Evolutionary conservation across 2,797 vertebrate genomes (phyloP).

Genomic region (Margarornis squamiger): DNA sequence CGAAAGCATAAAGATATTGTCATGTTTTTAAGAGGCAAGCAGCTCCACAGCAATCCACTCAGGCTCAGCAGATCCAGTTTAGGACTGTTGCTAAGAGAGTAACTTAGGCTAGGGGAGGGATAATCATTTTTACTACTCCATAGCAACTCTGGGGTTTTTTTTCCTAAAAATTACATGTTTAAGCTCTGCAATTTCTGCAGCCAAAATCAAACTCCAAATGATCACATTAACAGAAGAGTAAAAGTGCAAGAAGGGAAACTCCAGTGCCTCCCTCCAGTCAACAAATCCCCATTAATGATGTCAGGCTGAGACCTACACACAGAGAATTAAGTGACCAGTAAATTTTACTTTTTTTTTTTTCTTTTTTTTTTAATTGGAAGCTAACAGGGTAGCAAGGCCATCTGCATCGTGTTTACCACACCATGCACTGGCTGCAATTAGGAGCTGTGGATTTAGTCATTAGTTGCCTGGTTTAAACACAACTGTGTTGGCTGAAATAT

Average conservation of each 20-base stretch:
- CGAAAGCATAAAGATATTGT: background rate
- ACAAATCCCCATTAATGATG: background rate
- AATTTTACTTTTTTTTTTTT: background rate
- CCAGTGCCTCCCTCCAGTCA: background rate
- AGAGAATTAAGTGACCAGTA: background rate
- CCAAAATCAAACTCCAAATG: background rate
- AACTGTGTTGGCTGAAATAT: background rate
- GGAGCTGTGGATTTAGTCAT: conserved; percentile 43
- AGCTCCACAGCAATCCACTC: background rate
- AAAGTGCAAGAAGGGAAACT: background rate
- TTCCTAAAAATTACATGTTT: background rate
- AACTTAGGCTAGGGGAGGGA: conserved; percentile 7
- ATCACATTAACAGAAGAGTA: background rate
- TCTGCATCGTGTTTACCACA: conserved; percentile 48
- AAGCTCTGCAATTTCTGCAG: background rate
- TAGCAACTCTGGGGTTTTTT: conserved; percentile 14
- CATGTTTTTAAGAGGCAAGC: background rate
- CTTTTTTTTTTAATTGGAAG: background rate
- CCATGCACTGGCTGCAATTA: conserved; percentile 34
- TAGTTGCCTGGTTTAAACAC: background rate
- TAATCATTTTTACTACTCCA: conserved; percentile 11
- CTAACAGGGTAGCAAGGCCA: conserved; percentile 8
- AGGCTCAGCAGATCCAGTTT: background rate
- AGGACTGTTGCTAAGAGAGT: conserved; percentile 42
- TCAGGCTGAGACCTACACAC: background rate